Evolutionary conservation across 2,888 invertebrate species (phyloP).

Genomic region (Mellilla xanthometata): DNA sequence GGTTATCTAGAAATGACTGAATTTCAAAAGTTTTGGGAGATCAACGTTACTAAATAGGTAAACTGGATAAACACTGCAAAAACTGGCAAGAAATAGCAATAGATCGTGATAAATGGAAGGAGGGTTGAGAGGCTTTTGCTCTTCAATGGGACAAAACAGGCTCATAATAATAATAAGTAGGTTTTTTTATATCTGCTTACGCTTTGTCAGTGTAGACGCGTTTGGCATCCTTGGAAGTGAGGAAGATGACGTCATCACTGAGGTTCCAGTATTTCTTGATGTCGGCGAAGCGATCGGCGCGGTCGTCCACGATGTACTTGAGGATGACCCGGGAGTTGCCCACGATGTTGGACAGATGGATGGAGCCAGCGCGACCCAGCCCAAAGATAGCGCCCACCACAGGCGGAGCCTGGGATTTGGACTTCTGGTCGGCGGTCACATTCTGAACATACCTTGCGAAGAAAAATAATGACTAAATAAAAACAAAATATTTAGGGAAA

Average conservation of each 20-base stretch:
- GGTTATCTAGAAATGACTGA: too few relatives aligned
- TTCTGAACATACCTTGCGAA: conserved; percentile 64
- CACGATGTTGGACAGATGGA: conserved; percentile 78
- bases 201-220: conserved; percentile 77
- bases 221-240: conserved; percentile 71
- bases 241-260: conserved; percentile 60
- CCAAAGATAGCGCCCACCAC: conserved; percentile 81
- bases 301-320: conserved; percentile 82
- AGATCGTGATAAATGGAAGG: too few relatives aligned
- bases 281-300: conserved; percentile 60
- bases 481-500: too few relatives aligned
- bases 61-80: too few relatives aligned
- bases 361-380: conserved; percentile 83
- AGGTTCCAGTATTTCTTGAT: conserved; percentile 78
- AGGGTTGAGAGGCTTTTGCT: too few relatives aligned
- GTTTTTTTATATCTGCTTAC: too few relatives aligned
- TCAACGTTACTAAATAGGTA: too few relatives aligned
- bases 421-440: conserved; percentile 46
- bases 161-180: too few relatives aligned
- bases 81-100: too few relatives aligned
- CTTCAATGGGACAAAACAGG: too few relatives aligned
- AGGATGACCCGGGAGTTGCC: conserved; percentile 72
- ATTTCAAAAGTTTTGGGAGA: too few relatives aligned
- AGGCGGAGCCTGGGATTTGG: conserved; percentile 39
- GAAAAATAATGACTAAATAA: conserved; percentile 1